Percentiles rank a stretch among this genome's conserved stretches.
These are phyloP conservation scores for Prorops nasuta DNA, from an alignment of 1,140 invertebrate species.

Conservation along the genomic window DNA sequence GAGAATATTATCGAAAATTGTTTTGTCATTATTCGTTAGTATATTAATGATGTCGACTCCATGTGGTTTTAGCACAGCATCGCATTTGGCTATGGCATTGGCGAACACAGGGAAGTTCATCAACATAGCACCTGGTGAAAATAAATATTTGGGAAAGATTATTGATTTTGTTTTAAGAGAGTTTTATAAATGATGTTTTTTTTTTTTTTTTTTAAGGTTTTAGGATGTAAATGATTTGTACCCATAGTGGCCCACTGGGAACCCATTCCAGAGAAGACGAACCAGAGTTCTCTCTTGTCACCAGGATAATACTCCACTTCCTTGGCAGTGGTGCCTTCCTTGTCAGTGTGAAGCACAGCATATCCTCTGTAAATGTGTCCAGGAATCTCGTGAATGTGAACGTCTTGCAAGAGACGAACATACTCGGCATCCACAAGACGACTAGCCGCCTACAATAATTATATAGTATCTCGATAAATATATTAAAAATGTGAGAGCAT, in stretches of 20 bases:
- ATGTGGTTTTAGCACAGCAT: constrained; percentile 57
- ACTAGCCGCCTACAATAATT: constrained; percentile 40
- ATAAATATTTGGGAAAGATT: neutral
- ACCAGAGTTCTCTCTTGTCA: constrained; percentile 20
- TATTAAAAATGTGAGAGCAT: neutral
- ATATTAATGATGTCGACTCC: constrained; percentile 65
- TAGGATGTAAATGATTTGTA: no score
- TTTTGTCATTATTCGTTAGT: constrained; percentile 61
- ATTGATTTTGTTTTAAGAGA: neutral
- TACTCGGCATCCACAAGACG: constrained; percentile 61
- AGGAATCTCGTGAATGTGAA: constrained; percentile 57
- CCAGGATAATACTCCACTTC: constrained; percentile 17
- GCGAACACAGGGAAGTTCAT: constrained; percentile 69
- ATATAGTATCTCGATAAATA: neutral
- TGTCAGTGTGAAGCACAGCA: constrained; percentile 48
- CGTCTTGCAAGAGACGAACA: constrained; percentile 56
- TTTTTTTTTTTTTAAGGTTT: no score
- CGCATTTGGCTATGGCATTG: constrained; percentile 62
- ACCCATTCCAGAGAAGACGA: constrained; percentile 31
- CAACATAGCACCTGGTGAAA: constrained; percentile 61
- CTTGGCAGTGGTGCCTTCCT: neutral
- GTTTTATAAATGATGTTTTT: neutral
- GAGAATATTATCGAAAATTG: constrained; percentile 61
- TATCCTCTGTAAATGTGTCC: constrained; percentile 66
- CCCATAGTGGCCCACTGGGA: constrained; percentile 30